These are phyloP conservation scores for Furcifer pardalis DNA, from an alignment of 2,797 vertebrate genomes.

Conservation along the genomic window DNA sequence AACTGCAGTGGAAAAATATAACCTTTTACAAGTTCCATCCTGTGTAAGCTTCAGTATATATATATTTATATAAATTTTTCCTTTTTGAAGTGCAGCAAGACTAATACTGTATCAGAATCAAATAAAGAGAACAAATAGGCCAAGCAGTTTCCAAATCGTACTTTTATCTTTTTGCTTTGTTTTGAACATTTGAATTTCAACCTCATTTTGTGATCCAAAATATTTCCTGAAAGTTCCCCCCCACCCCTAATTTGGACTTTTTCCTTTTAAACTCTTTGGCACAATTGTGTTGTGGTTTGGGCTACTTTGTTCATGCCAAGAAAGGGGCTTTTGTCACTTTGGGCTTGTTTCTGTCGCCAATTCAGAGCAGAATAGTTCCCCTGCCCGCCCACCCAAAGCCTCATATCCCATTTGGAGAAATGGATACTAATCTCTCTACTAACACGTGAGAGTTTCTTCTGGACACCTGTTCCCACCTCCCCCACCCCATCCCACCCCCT, in stretches of 20 bases:
- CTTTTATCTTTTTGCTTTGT: constrained; percentile 74
- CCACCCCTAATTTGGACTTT: constrained; percentile 49
- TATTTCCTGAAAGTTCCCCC: constrained; percentile 75
- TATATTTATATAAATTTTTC: constrained; percentile 64
- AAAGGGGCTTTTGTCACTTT: constrained; percentile 72
- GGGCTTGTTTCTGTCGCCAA: constrained; percentile 65
- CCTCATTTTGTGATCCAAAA: constrained; percentile 75
- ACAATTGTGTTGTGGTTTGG: constrained; percentile 80
- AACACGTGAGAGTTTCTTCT: constrained; percentile 53
- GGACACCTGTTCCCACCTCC: not conserved
- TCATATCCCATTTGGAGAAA: constrained; percentile 63
- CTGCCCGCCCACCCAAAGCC: constrained; percentile 56
- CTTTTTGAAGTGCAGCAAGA: constrained; percentile 85
- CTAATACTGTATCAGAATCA: constrained; percentile 77
- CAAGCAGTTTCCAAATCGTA: constrained; percentile 79
- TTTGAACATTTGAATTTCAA: constrained; percentile 73
- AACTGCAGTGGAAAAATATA: constrained; percentile 99
- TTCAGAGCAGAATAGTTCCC: constrained; percentile 54
- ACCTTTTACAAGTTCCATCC: constrained; percentile 93
- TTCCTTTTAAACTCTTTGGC: constrained; percentile 86
- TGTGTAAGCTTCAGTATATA: constrained; percentile 73
- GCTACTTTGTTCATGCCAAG: constrained; percentile 72
- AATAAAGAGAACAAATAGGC: constrained; percentile 81
- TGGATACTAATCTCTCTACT: constrained; percentile 68
- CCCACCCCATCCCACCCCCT: constrained; percentile 26